Evolutionary conservation across 64 coral and sea anemone species (phyloP).

Genomic region (Porites australiensis): DNA sequence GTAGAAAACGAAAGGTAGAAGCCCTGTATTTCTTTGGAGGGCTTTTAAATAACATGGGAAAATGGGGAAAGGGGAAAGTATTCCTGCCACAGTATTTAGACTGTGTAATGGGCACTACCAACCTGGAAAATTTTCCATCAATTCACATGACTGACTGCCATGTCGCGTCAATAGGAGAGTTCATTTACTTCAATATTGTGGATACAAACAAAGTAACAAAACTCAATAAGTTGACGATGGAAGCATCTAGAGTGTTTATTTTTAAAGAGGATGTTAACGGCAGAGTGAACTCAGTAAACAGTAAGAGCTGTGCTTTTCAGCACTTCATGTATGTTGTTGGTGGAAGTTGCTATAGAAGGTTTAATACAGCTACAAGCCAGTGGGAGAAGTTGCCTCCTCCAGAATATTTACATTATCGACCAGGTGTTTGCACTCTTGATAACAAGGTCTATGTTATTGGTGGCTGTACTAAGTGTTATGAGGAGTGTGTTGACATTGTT

Average conservation of each 20-base stretch:
- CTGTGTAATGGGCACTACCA: neutral
- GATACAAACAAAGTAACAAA: neutral
- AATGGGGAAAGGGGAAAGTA: neutral
- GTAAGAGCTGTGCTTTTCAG: conserved; percentile 44
- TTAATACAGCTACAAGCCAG: conserved; percentile 6
- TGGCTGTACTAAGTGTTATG: conserved; percentile 72
- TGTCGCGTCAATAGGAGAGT: neutral
- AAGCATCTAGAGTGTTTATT: neutral
- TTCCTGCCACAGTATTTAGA: conserved; percentile 1
- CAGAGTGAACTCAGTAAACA: conserved; percentile 60
- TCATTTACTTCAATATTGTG: neutral
- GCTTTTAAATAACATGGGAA: neutral
- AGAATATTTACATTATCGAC: conserved; percentile 52
- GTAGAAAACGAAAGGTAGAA: conserved; percentile 12
- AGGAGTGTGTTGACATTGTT: conserved; percentile 46
- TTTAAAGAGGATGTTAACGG: too few relatives aligned
- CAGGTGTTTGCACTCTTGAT: conserved; percentile 67
- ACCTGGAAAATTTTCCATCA: neutral
- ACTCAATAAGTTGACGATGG: neutral
- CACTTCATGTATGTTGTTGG: conserved; percentile 70
- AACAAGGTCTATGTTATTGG: conserved; percentile 70
- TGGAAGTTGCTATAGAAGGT: conserved; percentile 50
- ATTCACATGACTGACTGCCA: neutral
- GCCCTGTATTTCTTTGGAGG: conserved; percentile 38
- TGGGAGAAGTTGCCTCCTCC: conserved; percentile 43